phyloP scores from a whole-genome alignment of 2,888 invertebrate species.

The Meloe dianella region DNA sequence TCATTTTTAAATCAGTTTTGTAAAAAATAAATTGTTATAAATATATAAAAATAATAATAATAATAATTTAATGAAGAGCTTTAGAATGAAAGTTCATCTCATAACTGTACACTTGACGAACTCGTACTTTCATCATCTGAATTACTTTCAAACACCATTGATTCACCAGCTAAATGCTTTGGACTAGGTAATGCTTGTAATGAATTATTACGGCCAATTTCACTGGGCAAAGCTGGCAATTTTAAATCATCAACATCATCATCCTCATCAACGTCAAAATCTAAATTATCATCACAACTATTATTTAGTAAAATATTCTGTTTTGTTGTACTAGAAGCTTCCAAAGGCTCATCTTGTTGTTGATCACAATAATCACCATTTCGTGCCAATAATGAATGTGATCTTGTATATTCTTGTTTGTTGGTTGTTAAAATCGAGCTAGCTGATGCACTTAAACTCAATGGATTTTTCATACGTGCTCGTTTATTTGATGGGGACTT shows the following conservation, averaged over 20 bases:
- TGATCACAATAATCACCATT: conserved; percentile 38
- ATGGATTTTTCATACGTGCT: conserved; percentile 56
- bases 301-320: conserved; percentile 21
- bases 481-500: conserved; percentile 58
- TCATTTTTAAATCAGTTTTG: background rate
- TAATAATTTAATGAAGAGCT: background rate
- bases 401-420: conserved; percentile 53
- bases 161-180: conserved; percentile 73
- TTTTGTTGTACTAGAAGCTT: conserved; percentile 22
- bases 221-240: conserved; percentile 56
- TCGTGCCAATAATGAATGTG: conserved; percentile 57
- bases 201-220: conserved; percentile 52
- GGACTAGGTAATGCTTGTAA: conserved; percentile 58
- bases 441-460: conserved; percentile 63
- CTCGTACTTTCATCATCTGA: conserved; percentile 66
- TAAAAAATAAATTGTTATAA: background rate
- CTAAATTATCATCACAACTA: conserved; percentile 36
- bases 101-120: conserved; percentile 60
- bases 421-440: conserved; percentile 59
- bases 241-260: conserved; percentile 48
- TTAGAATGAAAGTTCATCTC: conserved; percentile 47
- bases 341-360: conserved; percentile 18
- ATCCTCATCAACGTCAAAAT: conserved; percentile 46
- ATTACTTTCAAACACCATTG: conserved; percentile 70
- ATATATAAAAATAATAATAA: background rate